Percentiles rank a stretch among this genome's conserved stretches.
These are phyloP conservation scores for Linyphia triangularis DNA, from an alignment of 2,888 invertebrate species.

Conservation along the genomic window DNA sequence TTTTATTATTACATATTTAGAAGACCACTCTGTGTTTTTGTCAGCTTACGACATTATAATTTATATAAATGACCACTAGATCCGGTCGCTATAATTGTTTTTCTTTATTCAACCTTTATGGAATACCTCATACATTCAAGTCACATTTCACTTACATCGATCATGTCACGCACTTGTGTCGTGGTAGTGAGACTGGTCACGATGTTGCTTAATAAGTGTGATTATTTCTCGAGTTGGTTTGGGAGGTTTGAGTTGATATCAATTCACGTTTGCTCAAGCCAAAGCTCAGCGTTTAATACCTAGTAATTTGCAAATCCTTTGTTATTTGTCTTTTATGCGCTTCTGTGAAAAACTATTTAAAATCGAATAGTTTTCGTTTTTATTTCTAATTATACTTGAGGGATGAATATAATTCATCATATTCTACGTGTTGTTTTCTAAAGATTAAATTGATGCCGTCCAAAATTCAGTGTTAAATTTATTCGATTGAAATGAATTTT, in stretches of 20 bases:
- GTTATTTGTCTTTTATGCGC: too few species aligned
- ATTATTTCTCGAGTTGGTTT: conserved; percentile 34
- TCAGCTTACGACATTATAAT: conserved; percentile 33
- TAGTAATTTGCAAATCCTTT: conserved; percentile 1
- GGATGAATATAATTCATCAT: too few species aligned
- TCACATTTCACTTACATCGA: conserved; percentile 58
- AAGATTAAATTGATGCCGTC: too few species aligned
- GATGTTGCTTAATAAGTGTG: conserved; percentile 40
- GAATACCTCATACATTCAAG: conserved; percentile 15
- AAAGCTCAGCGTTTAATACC: neutral
- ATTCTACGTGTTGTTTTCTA: too few species aligned
- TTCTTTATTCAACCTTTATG: conserved; percentile 19
- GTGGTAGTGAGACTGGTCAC: conserved; percentile 45
- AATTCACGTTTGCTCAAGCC: conserved; percentile 33
- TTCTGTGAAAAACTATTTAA: too few species aligned
- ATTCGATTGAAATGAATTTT: too few species aligned
- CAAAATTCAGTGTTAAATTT: too few species aligned
- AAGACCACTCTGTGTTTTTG: conserved; percentile 26
- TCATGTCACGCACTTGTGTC: conserved; percentile 61
- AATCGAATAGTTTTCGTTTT: too few species aligned
- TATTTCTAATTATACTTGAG: too few species aligned
- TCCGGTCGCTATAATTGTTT: conserved; percentile 46
- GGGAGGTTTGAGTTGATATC: neutral
- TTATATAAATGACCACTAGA: conserved; percentile 44
- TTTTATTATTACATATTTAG: conserved; percentile 3